These are phyloP conservation scores for Eufriesea mexicana DNA, from an alignment of 1,140 invertebrate genomes.

Conservation along the genomic window DNA sequence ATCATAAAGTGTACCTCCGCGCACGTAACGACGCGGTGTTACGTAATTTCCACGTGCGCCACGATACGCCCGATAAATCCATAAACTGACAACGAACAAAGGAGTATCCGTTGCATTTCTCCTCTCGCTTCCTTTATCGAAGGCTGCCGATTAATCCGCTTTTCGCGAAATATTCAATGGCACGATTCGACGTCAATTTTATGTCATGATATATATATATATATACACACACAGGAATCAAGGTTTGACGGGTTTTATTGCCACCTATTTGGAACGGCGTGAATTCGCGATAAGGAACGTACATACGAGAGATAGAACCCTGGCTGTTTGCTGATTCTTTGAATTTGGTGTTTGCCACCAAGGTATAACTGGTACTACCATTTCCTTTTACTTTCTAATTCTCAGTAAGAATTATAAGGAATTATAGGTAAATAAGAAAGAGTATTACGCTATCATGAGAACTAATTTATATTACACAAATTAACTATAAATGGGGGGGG, in stretches of 20 bases:
- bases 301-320: background rate
- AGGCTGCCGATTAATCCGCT: background rate
- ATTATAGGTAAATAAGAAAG: too few relatives aligned
- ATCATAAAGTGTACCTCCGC: background rate
- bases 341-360: too few relatives aligned
- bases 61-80: slow-evolving; percentile 3
- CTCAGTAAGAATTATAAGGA: too few relatives aligned
- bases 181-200: background rate
- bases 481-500: too few relatives aligned
- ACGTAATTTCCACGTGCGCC: background rate
- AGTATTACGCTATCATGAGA: too few relatives aligned
- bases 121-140: background rate
- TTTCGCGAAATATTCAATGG: background rate
- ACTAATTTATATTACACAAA: too few relatives aligned
- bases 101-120: background rate
- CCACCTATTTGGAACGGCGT: background rate
- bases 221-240: background rate
- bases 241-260: background rate
- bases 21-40: slow-evolving; percentile 2
- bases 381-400: too few relatives aligned
- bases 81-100: background rate
- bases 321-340: too few relatives aligned
- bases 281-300: background rate
- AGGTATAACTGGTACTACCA: too few relatives aligned
- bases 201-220: background rate